Base-by-base conservation (phyloP, 1,140 invertebrate species). In the Pseudachorutes palmiensis region DNA sequence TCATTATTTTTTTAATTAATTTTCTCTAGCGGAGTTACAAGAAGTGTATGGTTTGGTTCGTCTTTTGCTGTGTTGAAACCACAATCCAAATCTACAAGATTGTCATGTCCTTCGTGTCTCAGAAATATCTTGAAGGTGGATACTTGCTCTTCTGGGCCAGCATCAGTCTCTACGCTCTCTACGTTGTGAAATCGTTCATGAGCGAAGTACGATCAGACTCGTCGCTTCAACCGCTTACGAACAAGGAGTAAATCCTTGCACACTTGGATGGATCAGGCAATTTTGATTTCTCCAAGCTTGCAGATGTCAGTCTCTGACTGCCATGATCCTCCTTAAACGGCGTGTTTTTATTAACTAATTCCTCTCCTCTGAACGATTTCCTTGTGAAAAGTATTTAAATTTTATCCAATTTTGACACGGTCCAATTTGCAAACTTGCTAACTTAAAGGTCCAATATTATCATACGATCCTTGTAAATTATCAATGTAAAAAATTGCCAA, bases 101-200 rank as follows among this genome's bases (percentile, higher is more conserved):
- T 36, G 61, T 63, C 24, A 24, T 28, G 61, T 31, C 26, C 31
- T 63, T 63, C 33, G n/a, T 63, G 14, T 26, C 9, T 3, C 22
- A 22, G 12, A n/a, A 63, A 14, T 63, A 63, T 36, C 24, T 63
- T 28, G 61, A 63, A 45, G 61, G 61, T 12, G 26, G 2, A 14
- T 63, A 63, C 31, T 32, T 63, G n/a, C 36, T 63, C 3, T 2
- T 63, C 31, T 63, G 61, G 61, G 24, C 61, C 5, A 24, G n/a
- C 26, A 3, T 63, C 3, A 63, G 41, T 29, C 30, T 63, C 33
- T 63, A 63, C 29, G 32, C 3, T 24, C 26, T 63, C 3, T 63
- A 63, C 33, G 24, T 63, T 22, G 61, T 63, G 31, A 63, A 45
- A 45, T 45, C 61, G 3, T 63, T 63, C 33, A 63, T 63, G 61